Conservation (phyloP, 2,113 vertebrate species). For the Caracal caracal region DNA sequence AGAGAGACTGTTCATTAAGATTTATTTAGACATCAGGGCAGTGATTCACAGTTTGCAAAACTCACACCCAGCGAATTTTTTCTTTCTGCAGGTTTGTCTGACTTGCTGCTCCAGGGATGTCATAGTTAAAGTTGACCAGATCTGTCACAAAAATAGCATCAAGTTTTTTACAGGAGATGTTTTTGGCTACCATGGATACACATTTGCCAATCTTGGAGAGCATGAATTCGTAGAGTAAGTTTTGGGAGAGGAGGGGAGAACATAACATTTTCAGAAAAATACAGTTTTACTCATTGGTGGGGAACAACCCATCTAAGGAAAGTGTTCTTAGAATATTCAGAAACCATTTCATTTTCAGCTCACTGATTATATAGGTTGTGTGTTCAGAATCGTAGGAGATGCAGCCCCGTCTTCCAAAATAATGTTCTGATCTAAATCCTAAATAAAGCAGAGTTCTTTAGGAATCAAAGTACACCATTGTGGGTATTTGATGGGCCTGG, state of each 20-base stretch:
- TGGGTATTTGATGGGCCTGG: not conserved
- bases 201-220: constrained; percentile 94
- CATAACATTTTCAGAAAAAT: not conserved
- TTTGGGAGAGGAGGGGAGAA: not conserved
- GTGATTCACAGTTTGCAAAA: constrained; percentile 32
- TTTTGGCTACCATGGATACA: constrained; percentile 95
- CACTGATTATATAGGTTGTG: not conserved
- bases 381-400: not conserved
- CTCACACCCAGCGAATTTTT: not conserved
- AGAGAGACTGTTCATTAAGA: constrained; percentile 26
- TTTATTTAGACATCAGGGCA: constrained; percentile 15
- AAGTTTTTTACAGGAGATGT: constrained; percentile 96
- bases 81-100: constrained; percentile 90
- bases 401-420: not conserved
- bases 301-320: not conserved
- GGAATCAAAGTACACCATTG: rapidly evolving
- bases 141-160: constrained; percentile 90
- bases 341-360: not conserved
- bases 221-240: constrained; percentile 97
- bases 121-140: constrained; percentile 91
- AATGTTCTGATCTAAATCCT: not conserved
- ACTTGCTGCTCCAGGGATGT: constrained; percentile 93
- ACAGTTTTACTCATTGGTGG: not conserved
- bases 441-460: not conserved
- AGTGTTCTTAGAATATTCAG: not conserved